Conservation (phyloP, 2,113 vertebrate genomes). For the Panthera tigris region DNA sequence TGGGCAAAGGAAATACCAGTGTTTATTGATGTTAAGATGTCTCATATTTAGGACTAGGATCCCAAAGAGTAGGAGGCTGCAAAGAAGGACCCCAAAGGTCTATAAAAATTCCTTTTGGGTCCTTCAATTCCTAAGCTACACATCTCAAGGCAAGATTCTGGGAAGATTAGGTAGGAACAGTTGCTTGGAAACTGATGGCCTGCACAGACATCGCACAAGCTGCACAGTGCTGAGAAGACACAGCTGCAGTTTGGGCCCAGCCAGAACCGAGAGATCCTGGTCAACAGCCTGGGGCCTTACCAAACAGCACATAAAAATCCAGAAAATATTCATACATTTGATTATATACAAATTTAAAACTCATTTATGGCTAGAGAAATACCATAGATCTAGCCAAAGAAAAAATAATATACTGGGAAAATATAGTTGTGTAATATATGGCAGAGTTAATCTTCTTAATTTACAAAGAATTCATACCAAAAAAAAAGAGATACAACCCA, state of each 20-base stretch:
- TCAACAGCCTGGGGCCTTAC: not conserved
- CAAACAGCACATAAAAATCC: not conserved
- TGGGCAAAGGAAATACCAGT: not conserved
- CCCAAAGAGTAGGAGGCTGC: not conserved
- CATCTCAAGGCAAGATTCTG: not conserved
- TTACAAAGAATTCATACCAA: not conserved
- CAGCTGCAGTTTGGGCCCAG: not conserved
- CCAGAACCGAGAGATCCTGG: not conserved
- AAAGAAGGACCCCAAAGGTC: not conserved
- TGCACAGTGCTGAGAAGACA: not conserved
- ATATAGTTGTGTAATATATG: not conserved
- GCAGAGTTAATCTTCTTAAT: not conserved
- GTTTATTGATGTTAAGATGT: not conserved
- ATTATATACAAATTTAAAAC: not conserved
- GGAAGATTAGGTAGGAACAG: not conserved
- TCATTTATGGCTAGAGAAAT: not conserved
- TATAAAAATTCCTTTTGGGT: not conserved
- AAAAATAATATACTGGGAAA: not conserved
- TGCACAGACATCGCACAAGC: not conserved
- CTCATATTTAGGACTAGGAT: not conserved
- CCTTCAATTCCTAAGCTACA: not conserved
- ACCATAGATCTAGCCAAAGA: not conserved
- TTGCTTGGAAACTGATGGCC: not conserved
- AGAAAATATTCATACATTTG: not conserved
- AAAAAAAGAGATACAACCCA: not conserved